phyloP scores from a whole-genome alignment of 37 sponge, comb jelly and placozoan genomes.

The Eunapius fragilis region DNA sequence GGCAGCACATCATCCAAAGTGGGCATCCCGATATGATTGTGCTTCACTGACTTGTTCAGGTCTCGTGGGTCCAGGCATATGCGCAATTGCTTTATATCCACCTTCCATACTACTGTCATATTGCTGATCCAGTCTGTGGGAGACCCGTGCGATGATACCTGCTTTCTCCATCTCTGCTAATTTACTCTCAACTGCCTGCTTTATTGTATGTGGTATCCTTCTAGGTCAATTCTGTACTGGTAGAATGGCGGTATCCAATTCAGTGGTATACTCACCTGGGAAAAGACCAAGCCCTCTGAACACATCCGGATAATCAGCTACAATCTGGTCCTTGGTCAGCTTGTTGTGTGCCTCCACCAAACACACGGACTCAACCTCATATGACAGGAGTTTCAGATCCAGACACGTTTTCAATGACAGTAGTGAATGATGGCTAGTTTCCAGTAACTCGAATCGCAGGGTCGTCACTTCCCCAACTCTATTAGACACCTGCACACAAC shows the following conservation, averaged over 20 bases:
- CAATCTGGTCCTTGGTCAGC: background rate
- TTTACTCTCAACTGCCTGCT: conserved; percentile 11
- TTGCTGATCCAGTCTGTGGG: conserved; percentile 57
- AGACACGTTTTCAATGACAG: conserved; percentile 14
- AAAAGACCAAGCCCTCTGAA: conserved; percentile 19
- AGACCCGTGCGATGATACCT: conserved; percentile 28
- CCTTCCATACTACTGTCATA: conserved; percentile 27
- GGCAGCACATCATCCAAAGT: conserved; percentile 37
- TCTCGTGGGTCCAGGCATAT: conserved; percentile 42
- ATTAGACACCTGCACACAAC: too few species aligned
- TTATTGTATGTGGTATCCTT: conserved; percentile 32
- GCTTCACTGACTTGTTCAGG: conserved; percentile 48
- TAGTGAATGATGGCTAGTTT: background rate
- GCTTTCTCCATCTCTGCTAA: conserved; percentile 16
- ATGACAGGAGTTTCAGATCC: background rate
- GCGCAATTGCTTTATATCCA: conserved; percentile 27
- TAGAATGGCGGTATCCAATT: conserved; percentile 14
- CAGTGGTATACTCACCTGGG: conserved; percentile 14
- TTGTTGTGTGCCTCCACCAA: conserved; percentile 1
- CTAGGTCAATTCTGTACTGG: conserved; percentile 28
- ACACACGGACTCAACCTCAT: conserved; percentile 7
- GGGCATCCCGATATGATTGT: conserved; percentile 19
- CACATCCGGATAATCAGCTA: conserved; percentile 13
- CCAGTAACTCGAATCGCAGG: background rate
- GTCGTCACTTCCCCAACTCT: too few species aligned